Evolutionary conservation across 2,113 vertebrate genomes (phyloP).

Genomic region (Saccopteryx bilineata): DNA sequence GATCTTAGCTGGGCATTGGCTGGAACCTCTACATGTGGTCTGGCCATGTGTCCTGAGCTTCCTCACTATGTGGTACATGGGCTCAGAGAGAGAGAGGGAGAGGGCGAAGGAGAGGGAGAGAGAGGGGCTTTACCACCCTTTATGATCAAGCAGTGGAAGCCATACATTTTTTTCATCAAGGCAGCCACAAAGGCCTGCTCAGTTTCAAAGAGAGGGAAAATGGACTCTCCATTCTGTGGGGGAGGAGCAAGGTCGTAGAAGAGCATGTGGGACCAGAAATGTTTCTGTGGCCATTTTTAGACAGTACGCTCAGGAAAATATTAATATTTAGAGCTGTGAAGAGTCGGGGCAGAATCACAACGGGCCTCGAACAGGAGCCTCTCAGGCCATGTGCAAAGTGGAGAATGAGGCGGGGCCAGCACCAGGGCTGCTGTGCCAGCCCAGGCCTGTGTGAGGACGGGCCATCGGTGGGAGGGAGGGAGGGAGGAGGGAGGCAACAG

Average conservation of each 20-base stretch:
- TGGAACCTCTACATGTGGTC: neutral
- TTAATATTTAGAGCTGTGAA: neutral
- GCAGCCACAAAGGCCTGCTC: neutral
- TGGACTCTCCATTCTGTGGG: neutral
- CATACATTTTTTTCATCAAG: neutral
- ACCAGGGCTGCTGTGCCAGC: neutral
- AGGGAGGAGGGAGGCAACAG: neutral
- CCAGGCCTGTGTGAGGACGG: neutral
- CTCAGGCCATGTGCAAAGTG: neutral
- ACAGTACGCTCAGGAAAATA: neutral
- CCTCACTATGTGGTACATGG: neutral
- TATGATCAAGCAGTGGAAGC: neutral
- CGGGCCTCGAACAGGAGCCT: neutral
- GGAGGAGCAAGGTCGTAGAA: neutral
- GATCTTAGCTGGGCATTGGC: neutral
- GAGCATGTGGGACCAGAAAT: neutral
- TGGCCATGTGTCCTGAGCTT: neutral
- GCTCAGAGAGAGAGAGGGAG: neutral
- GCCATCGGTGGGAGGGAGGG: neutral
- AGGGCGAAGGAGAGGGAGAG: neutral
- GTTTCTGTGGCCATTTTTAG: neutral
- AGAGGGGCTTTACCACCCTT: neutral
- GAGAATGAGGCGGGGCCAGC: neutral
- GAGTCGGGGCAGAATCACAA: neutral
- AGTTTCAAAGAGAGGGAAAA: neutral